Conservation (phyloP, 2,888 invertebrate species). For the Glomeris marginata region DNA sequence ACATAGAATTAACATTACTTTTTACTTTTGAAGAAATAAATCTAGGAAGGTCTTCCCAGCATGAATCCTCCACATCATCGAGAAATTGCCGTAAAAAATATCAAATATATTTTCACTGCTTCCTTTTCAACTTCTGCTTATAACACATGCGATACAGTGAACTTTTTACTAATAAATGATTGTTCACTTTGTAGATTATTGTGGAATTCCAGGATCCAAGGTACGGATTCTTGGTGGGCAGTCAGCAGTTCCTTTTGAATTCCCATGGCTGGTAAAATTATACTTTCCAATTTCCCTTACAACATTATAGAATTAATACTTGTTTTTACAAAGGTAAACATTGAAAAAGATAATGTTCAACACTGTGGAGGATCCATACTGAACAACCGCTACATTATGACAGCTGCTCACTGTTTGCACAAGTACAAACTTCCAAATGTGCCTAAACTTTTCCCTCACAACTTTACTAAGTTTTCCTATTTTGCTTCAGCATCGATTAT, state of each 20-base stretch:
- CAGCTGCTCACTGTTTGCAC: slow-evolving; percentile 12
- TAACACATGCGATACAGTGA: too few species aligned
- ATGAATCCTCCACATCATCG: too few species aligned
- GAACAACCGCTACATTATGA: slow-evolving; percentile 8
- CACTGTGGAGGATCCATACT: slow-evolving; percentile 12
- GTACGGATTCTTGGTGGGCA: slow-evolving; percentile 7
- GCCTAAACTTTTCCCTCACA: neutral
- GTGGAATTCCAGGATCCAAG: neutral
- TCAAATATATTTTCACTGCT: too few species aligned
- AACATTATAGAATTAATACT: neutral
- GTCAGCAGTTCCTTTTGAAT: slow-evolving; percentile 1
- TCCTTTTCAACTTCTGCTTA: too few species aligned
- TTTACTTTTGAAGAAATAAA: too few species aligned
- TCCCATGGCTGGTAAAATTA: slow-evolving; percentile 9
- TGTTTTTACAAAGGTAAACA: slow-evolving; percentile 1
- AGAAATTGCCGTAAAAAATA: too few species aligned
- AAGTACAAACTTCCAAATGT: neutral
- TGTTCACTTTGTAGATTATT: neutral
- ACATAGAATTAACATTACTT: too few species aligned
- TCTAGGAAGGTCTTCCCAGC: too few species aligned
- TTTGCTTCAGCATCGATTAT: slow-evolving; percentile 1
- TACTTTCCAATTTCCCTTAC: neutral
- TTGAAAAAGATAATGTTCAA: slow-evolving; percentile 6
- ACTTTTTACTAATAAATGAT: neutral
- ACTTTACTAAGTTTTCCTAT: neutral